Evolutionary conservation across 2,888 invertebrate species (phyloP).

Genomic region (Imbricaverruca yamaguchii): DNA sequence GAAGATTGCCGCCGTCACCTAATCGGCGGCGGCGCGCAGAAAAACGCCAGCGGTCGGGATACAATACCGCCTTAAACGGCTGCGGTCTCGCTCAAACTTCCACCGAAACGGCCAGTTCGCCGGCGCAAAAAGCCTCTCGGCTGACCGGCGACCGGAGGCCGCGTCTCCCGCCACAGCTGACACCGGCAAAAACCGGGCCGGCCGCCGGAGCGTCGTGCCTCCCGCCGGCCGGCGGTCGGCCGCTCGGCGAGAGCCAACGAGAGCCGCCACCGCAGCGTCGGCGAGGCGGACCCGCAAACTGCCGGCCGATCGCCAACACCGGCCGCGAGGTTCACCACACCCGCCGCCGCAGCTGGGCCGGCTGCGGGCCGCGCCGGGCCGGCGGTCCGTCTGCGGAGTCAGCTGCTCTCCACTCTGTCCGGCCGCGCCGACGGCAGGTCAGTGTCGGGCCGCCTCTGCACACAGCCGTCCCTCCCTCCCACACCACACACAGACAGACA

Average conservation of each 20-base stretch:
- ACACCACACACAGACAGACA: too few relatives aligned
- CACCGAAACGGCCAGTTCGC: neutral
- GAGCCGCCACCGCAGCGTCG: too few relatives aligned
- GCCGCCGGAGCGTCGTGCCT: neutral
- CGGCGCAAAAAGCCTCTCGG: neutral
- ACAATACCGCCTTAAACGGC: conserved; percentile 9
- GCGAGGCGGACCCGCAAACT: too few relatives aligned
- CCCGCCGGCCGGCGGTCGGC: neutral
- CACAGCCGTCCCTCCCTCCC: too few relatives aligned
- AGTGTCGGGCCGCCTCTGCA: too few relatives aligned
- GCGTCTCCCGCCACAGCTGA: neutral
- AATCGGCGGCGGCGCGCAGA: neutral
- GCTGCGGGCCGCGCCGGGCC: too few relatives aligned
- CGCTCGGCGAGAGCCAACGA: neutral
- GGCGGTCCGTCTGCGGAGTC: too few relatives aligned
- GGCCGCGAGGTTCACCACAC: too few relatives aligned
- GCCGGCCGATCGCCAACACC: too few relatives aligned
- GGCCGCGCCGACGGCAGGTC: too few relatives aligned
- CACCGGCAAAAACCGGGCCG: neutral
- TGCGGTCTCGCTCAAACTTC: neutral
- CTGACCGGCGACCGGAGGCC: neutral
- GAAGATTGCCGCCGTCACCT: neutral
- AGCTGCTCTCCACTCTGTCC: too few relatives aligned
- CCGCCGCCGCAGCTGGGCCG: too few relatives aligned
- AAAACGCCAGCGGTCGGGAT: neutral